Conservation (phyloP, 2,888 invertebrate genomes). For the Ennomos quercinarius region DNA sequence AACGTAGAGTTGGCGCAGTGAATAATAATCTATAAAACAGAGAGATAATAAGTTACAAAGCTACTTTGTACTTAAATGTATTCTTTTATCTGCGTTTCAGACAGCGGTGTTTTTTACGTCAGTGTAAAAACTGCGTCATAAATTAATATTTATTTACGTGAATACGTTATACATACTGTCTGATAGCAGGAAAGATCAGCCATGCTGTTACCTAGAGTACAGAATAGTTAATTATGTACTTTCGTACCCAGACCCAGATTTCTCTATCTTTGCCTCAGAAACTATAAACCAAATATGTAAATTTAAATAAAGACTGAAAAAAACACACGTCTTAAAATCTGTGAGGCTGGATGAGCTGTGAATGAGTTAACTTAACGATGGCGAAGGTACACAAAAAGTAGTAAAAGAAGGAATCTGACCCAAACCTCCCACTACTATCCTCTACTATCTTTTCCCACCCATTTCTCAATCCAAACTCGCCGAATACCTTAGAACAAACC, state of each 20-base stretch:
- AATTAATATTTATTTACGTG: slow-evolving; percentile 2
- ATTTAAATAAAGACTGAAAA: too few relatives aligned
- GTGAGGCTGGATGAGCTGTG: too few relatives aligned
- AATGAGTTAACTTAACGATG: too few relatives aligned
- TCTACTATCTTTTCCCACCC: slow-evolving; percentile 1
- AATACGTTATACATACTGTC: background rate
- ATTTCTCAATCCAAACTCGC: slow-evolving; percentile 18
- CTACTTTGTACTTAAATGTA: background rate
- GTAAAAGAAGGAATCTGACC: background rate
- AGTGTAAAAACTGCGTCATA: slow-evolving; percentile 22
- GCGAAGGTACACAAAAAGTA: background rate
- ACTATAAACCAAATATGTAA: too few relatives aligned
- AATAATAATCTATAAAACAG: background rate
- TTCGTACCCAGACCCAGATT: too few relatives aligned
- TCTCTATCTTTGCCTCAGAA: too few relatives aligned
- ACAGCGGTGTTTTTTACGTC: slow-evolving; percentile 17
- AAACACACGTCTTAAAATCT: too few relatives aligned
- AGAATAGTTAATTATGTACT: too few relatives aligned
- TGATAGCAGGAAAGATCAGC: too few relatives aligned
- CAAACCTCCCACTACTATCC: too few relatives aligned
- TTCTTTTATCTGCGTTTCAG: slow-evolving; percentile 7
- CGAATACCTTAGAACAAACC: slow-evolving; percentile 13
- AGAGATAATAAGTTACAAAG: background rate
- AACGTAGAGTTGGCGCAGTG: background rate
- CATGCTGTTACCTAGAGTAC: too few relatives aligned